phyloP scores from a whole-genome alignment of 2,113 vertebrate species.

The Atherinomorus stipes region DNA sequence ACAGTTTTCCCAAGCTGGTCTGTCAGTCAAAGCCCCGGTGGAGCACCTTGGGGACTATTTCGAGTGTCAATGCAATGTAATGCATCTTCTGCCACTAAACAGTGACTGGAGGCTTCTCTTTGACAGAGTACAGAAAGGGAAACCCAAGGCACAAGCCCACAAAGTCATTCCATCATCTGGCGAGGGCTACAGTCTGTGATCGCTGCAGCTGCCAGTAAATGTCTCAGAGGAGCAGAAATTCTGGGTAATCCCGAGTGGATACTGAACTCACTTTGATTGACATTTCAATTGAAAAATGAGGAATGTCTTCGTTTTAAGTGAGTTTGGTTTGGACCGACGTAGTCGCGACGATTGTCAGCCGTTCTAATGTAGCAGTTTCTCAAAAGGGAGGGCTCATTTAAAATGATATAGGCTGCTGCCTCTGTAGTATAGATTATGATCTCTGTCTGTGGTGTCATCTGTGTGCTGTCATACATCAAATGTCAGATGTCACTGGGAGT shows the following conservation, averaged over 20 bases:
- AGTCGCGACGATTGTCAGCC: conserved; percentile 57
- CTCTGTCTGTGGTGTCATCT: conserved; percentile 36
- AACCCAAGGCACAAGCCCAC: conserved; percentile 64
- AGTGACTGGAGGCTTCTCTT: conserved; percentile 74
- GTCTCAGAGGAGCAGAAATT: conserved; percentile 69
- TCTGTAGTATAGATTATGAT: conserved; percentile 43
- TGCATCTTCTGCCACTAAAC: conserved; percentile 81
- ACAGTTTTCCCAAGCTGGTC: conserved; percentile 66
- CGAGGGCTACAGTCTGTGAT: conserved; percentile 60
- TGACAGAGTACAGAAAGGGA: conserved; percentile 75
- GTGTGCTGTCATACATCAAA: conserved; percentile 40
- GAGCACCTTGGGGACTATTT: conserved; percentile 76
- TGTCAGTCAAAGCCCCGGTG: conserved; percentile 77
- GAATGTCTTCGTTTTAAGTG: conserved; percentile 58
- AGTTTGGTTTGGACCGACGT: conserved; percentile 39
- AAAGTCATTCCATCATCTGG: conserved; percentile 76
- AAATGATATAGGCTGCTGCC: conserved; percentile 11
- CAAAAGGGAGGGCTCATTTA: conserved; percentile 21
- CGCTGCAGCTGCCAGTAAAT: conserved; percentile 65
- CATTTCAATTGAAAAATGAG: conserved; percentile 71
- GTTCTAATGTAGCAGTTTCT: conserved; percentile 42
- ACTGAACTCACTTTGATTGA: conserved; percentile 70
- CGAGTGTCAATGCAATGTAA: conserved; percentile 78
- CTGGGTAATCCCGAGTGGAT: conserved; percentile 67
- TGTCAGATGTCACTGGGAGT: conserved; percentile 16